Conservation (phyloP, 1,140 invertebrate species). For the Potamilus streckersoni region DNA sequence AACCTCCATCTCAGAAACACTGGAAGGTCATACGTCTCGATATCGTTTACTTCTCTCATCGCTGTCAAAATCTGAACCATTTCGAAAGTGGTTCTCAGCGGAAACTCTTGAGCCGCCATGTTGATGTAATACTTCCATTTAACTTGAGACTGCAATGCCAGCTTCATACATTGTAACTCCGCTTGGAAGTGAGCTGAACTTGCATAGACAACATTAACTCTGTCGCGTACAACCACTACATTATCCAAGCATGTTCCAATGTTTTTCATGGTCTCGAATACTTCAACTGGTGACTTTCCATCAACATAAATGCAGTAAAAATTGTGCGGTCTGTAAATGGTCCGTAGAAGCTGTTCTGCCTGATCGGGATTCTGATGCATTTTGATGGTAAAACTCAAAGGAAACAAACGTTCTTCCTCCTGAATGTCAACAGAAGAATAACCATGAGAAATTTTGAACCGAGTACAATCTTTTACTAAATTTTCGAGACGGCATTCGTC, state of each 20-base stretch:
- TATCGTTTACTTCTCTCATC: conserved; percentile 42
- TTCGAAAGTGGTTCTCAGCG: conserved; percentile 51
- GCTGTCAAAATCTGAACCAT: conserved; percentile 39
- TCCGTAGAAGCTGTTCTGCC: conserved; percentile 56
- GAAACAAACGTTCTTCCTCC: conserved; percentile 47
- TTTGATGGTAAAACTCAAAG: conserved; percentile 55
- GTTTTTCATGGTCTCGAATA: conserved; percentile 40
- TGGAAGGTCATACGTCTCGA: conserved; percentile 34
- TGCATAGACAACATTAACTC: conserved; percentile 37
- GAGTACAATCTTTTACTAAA: conserved; percentile 34
- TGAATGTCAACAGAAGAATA: conserved; percentile 29
- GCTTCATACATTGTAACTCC: conserved; percentile 44
- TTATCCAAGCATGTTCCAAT: conserved; percentile 53
- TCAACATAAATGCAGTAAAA: conserved; percentile 67
- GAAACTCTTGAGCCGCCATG: conserved; percentile 50
- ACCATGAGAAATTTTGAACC: conserved; percentile 25
- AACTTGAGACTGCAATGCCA: conserved; percentile 1
- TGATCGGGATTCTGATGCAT: conserved; percentile 51
- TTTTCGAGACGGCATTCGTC: conserved; percentile 20
- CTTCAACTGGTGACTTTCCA: conserved; percentile 26
- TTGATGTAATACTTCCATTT: conserved; percentile 58
- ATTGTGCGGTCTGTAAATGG: conserved; percentile 64
- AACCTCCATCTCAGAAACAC: conserved; percentile 21
- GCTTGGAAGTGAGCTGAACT: conserved; percentile 35
- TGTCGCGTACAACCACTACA: conserved; percentile 38